Conservation (phyloP, 2,113 vertebrate genomes). For the Piprites chloris region DNA sequence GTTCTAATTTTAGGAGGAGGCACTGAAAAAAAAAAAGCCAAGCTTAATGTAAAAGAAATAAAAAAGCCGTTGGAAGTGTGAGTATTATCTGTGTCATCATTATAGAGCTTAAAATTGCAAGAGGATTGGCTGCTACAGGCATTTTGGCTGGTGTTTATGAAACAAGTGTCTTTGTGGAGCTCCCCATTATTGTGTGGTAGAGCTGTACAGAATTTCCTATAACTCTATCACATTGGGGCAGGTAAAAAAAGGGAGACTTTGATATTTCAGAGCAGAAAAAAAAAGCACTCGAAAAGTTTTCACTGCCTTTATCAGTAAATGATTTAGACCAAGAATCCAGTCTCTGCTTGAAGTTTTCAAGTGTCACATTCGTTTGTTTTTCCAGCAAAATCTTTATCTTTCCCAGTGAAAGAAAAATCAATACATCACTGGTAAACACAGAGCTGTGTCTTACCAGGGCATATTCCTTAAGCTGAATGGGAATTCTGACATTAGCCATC, state of each 20-base stretch:
- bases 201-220: background rate
- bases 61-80: background rate
- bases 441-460: background rate
- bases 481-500: background rate
- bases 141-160: background rate
- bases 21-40: too few species aligned
- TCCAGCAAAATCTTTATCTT: background rate
- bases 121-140: background rate
- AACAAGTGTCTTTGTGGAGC: background rate
- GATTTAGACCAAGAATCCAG: background rate
- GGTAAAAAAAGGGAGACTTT: background rate
- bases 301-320: background rate
- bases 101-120: background rate
- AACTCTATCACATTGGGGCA: background rate
- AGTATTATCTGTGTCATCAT: background rate
- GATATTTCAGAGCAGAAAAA: background rate
- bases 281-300: background rate
- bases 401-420: background rate
- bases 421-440: background rate
- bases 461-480: background rate
- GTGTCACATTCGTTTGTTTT: background rate
- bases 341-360: background rate
- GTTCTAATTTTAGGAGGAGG: background rate
- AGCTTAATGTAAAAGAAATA: background rate
- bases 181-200: background rate